Evolutionary conservation across 2,888 invertebrate genomes (phyloP).

Genomic region (Mylabris sibirica): DNA sequence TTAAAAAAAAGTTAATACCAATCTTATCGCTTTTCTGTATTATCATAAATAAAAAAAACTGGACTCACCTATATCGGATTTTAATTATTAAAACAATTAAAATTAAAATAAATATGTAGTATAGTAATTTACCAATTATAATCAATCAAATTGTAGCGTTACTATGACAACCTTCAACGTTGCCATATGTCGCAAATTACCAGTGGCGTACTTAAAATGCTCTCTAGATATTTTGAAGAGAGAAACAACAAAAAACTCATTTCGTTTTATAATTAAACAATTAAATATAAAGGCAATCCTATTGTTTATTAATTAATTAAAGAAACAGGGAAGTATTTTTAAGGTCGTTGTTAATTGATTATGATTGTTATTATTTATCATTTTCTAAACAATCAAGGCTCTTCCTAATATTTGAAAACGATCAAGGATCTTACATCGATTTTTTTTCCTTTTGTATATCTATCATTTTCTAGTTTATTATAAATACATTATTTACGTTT

Average conservation of each 20-base stretch:
- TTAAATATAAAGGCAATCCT: no score
- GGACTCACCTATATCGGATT: no score
- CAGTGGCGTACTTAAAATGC: no score
- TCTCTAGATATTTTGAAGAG: no score
- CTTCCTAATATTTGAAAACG: not conserved
- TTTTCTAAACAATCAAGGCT: constrained; percentile 1
- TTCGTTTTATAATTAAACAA: no score
- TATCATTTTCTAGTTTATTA: not conserved
- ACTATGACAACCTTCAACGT: not conserved
- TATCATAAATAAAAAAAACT: no score
- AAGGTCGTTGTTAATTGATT: not conserved
- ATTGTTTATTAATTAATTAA: not conserved
- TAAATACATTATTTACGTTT: not conserved
- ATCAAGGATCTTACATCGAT: not conserved
- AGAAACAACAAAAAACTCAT: no score
- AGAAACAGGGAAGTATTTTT: not conserved
- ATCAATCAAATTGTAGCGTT: not conserved
- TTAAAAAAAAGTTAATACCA: no score
- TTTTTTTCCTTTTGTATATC: no score
- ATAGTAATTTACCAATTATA: no score
- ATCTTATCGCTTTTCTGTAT: no score
- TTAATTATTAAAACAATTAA: not conserved
- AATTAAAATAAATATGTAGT: not conserved
- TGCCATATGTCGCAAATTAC: no score
- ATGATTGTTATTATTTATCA: not conserved